phyloP scores from a whole-genome alignment of 2,888 invertebrate genomes.

The Lottia gigantea region DNA sequence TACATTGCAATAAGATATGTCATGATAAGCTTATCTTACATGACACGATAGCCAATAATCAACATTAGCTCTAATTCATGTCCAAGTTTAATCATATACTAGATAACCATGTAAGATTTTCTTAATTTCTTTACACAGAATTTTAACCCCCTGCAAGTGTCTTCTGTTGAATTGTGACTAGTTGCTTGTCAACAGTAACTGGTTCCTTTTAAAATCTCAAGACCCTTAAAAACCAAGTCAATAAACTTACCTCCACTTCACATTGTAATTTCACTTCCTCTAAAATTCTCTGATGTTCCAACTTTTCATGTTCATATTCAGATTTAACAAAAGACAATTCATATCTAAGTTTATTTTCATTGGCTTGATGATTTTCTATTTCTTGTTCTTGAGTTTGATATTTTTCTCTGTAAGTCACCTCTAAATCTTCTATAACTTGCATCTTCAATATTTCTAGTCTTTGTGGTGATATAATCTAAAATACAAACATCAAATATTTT shows the following conservation, averaged over 20 bases:
- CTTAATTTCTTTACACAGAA: too few species aligned
- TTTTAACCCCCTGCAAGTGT: too few species aligned
- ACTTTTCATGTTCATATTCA: constrained; percentile 65
- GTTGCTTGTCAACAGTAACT: too few species aligned
- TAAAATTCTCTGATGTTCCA: constrained; percentile 54
- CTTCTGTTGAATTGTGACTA: too few species aligned
- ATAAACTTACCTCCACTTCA: constrained; percentile 62
- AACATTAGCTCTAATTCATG: too few species aligned
- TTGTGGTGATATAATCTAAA: constrained; percentile 58
- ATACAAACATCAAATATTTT: not conserved
- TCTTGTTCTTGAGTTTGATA: constrained; percentile 58
- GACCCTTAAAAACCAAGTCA: too few species aligned
- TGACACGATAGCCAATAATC: too few species aligned
- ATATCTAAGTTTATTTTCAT: constrained; percentile 62
- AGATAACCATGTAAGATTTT: too few species aligned
- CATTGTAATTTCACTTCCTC: constrained; percentile 63
- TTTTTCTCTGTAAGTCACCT: constrained; percentile 56
- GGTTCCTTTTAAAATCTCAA: too few species aligned
- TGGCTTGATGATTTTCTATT: constrained; percentile 54
- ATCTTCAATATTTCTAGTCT: constrained; percentile 59
- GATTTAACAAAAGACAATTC: constrained; percentile 66
- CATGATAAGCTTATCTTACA: too few species aligned
- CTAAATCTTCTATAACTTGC: constrained; percentile 61
- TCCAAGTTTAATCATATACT: too few species aligned
- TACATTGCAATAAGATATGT: too few species aligned